phyloP scores from a whole-genome alignment of 2,797 vertebrate species.

The Dromococcyx pavoninus region DNA sequence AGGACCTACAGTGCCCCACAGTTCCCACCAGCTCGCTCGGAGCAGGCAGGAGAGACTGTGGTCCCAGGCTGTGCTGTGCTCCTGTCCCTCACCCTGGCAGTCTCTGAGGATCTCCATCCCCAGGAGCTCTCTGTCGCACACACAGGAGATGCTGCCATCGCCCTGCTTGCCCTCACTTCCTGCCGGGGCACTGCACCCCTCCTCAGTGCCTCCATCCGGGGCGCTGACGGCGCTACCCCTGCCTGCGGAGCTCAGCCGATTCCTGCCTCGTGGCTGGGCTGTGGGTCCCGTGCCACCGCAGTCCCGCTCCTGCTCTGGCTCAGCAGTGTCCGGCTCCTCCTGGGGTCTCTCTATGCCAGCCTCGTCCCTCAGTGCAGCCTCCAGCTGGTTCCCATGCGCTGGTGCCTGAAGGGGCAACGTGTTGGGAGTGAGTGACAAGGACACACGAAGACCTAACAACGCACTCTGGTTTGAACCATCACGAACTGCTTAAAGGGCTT shows the following conservation, averaged over 20 bases:
- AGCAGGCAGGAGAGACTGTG: fast-evolving
- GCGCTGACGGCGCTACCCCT: neutral
- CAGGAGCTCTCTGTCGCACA: conserved; percentile 68
- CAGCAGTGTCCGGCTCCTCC: neutral
- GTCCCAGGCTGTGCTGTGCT: neutral
- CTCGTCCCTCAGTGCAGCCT: neutral
- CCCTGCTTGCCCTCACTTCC: neutral
- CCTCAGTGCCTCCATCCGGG: neutral
- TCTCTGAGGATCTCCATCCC: conserved; percentile 10
- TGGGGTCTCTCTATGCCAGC: neutral
- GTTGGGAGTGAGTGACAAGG: neutral
- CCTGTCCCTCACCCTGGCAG: neutral
- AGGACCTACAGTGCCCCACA: fast-evolving
- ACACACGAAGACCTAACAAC: fast-evolving
- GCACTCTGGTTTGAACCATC: fast-evolving
- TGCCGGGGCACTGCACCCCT: neutral
- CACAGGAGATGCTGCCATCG: fast-evolving
- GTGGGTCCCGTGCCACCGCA: neutral
- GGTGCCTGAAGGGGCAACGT: neutral
- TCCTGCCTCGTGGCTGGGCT: neutral
- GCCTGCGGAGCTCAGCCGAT: fast-evolving
- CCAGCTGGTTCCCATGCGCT: neutral
- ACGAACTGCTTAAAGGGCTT: fast-evolving
- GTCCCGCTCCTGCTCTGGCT: conserved; percentile 66
- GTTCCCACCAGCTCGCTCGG: neutral